A percentile compares a stretch with the other conserved stretches of the same genome.
phyloP scores from a whole-genome alignment of 2,888 invertebrate genomes.

The Osedax fenrisi region DNA sequence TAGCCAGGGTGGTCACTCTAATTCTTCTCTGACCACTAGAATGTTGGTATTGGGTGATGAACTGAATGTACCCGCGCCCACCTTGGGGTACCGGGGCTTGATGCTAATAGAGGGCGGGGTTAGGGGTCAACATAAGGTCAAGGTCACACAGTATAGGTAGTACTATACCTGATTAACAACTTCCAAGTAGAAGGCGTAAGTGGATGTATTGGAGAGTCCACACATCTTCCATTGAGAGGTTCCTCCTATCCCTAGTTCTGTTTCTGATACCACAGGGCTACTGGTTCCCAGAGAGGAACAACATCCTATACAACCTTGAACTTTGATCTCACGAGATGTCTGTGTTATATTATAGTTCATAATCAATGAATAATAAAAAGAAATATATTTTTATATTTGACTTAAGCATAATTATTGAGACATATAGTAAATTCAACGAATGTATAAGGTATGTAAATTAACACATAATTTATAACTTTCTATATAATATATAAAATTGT shows the following conservation, averaged over 20 bases:
- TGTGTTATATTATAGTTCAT: too few relatives aligned
- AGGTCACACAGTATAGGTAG: too few relatives aligned
- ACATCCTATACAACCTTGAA: constrained; percentile 86
- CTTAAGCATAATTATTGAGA: too few relatives aligned
- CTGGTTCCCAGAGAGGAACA: constrained; percentile 80
- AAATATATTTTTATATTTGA: too few relatives aligned
- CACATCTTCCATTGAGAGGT: constrained; percentile 98
- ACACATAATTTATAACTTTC: too few relatives aligned
- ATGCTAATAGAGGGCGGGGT: constrained; percentile 59
- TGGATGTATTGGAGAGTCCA: constrained; percentile 77
- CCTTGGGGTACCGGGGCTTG: constrained; percentile 86
- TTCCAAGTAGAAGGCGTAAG: constrained; percentile 88
- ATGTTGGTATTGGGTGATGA: constrained; percentile 96
- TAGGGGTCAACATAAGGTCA: neutral
- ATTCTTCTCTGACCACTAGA: constrained; percentile 85
- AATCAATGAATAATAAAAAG: neutral
- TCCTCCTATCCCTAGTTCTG: constrained; percentile 90
- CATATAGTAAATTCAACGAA: too few relatives aligned
- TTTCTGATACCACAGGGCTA: constrained; percentile 65
- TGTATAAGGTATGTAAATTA: too few relatives aligned
- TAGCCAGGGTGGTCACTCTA: constrained; percentile 87
- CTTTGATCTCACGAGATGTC: constrained; percentile 84
- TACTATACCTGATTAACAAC: constrained; percentile 57
- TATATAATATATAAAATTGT: too few relatives aligned
- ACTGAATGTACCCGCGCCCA: constrained; percentile 88